Base-by-base conservation (phyloP, 2,113 vertebrate species). In the Nothobranchius kuhntae region DNA sequence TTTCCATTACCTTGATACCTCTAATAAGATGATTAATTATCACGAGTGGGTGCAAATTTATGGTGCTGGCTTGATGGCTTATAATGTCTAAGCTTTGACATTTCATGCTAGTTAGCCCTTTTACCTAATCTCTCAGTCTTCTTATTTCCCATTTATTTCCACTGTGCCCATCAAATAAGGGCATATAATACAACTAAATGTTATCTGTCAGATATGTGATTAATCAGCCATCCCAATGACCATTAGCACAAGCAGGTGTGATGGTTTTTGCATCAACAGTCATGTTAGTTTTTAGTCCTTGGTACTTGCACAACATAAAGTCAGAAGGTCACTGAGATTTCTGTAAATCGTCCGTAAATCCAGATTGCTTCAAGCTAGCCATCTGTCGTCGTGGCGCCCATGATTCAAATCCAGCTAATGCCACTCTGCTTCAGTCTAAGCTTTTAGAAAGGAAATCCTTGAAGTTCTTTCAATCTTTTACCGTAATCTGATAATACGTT, bases 351-450 rank as follows among this genome's bases (percentile, higher is more conserved):
- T 68, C 73, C 68, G 78, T 65, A 36, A 65, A 73, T 26, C 45
- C 81, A 78, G 85, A 83, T 76, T 87, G 73, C 21, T 36, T 3
- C 53, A 36, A 11, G 71, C 84, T 85, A 74, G 69, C 84, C 86
- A 88, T 89, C 86, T 91, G 90, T 81, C 48, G 0, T 8, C 54
- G 65, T 21, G 14, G 62, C 69, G 63, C 53, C 75, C 66, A 77
- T 72, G 71, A 81, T 55, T 52, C 68, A 83, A 83, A 84, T 84
- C 87, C 83, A 69, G 47, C 85, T 86, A 86, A 88, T 86, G 45
- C 85, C 74, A 21, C 46, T 73, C 67, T 45, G 45, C 64, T 71
- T 51, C 38, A 50, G 38, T 65, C 47, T 77, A 73, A 82, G 72
- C 78, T 57, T n/a, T 42, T 61, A 68, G 62, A 75, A 69, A 68